These are phyloP conservation scores for Balanococcus diminutus DNA, from an alignment of 2,888 invertebrate genomes.

Conservation along the genomic window DNA sequence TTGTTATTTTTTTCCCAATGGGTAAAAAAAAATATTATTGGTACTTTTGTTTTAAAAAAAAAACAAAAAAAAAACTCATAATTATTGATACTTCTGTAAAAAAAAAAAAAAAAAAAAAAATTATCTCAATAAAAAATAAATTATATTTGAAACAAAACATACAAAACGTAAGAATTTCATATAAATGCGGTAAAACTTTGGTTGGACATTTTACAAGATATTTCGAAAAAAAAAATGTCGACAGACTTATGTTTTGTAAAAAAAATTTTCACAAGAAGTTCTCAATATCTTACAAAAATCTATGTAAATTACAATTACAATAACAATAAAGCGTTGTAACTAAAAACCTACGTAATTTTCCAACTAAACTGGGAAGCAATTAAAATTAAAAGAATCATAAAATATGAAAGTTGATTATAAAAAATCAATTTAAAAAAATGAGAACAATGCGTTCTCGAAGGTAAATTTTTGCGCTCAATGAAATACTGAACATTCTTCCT, in stretches of 20 bases:
- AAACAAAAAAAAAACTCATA: no score
- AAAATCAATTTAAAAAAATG: neutral
- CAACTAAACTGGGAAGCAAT: neutral
- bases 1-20: no score
- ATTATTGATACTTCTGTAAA: neutral
- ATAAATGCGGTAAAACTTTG: constrained; percentile 29
- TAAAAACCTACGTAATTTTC: neutral
- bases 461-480: neutral
- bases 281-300: neutral
- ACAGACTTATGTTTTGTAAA: neutral
- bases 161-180: constrained; percentile 21
- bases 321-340: neutral
- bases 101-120: neutral
- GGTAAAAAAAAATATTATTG: no score
- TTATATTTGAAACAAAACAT: constrained; percentile 11
- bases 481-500: neutral
- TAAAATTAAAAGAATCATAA: neutral
- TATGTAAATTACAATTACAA: neutral
- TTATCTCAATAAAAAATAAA: neutral
- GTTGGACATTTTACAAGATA: neutral
- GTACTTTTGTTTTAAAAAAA: no score
- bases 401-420: neutral
- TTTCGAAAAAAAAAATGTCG: constrained; percentile 16
- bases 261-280: neutral
- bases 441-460: neutral